Percentiles rank a stretch among this genome's conserved stretches.
phyloP scores from a whole-genome alignment of 1,140 invertebrate genomes.

The Acromyrmex echinatior region DNA sequence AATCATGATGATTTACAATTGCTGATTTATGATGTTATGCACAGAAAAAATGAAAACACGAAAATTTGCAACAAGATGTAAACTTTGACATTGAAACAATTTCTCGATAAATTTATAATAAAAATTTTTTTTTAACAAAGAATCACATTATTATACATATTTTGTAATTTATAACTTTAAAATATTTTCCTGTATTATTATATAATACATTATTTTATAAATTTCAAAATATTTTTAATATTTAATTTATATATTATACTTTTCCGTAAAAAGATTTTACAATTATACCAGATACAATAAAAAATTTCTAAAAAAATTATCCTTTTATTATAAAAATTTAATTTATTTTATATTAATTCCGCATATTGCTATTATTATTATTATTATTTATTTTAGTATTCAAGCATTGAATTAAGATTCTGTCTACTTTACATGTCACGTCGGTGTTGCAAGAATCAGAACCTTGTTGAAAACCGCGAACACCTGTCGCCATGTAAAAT shows the following conservation, averaged over 20 bases:
- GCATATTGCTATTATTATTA: too few relatives aligned
- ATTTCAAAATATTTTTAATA: conserved; percentile 1
- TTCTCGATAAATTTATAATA: background rate
- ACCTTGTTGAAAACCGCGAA: conserved; percentile 49
- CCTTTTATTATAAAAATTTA: background rate
- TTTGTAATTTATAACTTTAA: conserved; percentile 2
- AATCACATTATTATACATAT: background rate
- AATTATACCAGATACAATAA: too few relatives aligned
- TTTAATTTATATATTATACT: too few relatives aligned
- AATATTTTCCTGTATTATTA: background rate
- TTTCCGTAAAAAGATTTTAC: too few relatives aligned
- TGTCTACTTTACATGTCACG: background rate
- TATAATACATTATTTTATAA: background rate
- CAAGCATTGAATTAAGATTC: conserved; percentile 10
- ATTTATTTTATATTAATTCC: background rate
- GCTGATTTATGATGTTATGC: too few relatives aligned
- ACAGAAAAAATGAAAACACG: background rate
- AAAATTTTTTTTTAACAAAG: background rate
- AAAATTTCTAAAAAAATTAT: background rate
- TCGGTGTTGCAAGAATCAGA: conserved; percentile 20
- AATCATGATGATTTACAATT: background rate
- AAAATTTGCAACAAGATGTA: background rate
- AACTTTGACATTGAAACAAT: background rate
- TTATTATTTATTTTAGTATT: background rate
- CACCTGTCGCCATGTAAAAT: conserved; percentile 29